These are phyloP conservation scores for Apeira syringaria DNA, from an alignment of 2,888 invertebrate genomes.

Conservation along the genomic window DNA sequence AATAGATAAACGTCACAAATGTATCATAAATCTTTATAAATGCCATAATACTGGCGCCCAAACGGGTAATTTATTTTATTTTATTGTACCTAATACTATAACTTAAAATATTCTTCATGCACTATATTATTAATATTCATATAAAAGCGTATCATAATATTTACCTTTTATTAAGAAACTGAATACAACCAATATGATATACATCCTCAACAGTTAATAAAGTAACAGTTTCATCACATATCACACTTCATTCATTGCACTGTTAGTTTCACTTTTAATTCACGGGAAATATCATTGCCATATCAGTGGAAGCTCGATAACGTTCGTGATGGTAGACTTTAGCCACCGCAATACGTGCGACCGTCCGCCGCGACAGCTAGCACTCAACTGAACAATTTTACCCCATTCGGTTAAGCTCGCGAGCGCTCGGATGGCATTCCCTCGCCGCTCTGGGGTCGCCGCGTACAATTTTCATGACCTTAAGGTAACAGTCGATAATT, in stretches of 20 bases:
- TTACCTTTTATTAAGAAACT: slow-evolving; percentile 76
- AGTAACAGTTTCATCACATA: slow-evolving; percentile 66
- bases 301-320: slow-evolving; percentile 12
- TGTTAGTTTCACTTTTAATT: slow-evolving; percentile 26
- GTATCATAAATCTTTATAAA: too few species aligned
- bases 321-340: slow-evolving; percentile 10
- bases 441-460: slow-evolving; percentile 37
- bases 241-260: slow-evolving; percentile 21
- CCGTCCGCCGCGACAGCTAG: slow-evolving; percentile 43
- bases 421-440: slow-evolving; percentile 8
- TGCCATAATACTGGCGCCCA: too few species aligned
- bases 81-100: too few species aligned
- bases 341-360: slow-evolving; percentile 31
- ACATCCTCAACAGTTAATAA: slow-evolving; percentile 65
- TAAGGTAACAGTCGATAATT: slow-evolving; percentile 65
- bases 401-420: slow-evolving; percentile 22
- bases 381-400: slow-evolving; percentile 58
- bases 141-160: slow-evolving; percentile 16
- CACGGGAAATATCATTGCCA: slow-evolving; percentile 19
- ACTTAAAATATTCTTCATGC: too few species aligned
- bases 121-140: too few species aligned
- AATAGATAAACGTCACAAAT: too few species aligned
- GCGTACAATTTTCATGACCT: slow-evolving; percentile 71
- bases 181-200: slow-evolving; percentile 65
- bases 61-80: too few species aligned